Base-by-base conservation (phyloP, 2,113 vertebrate genomes). In the Hirundichthys speculiger region DNA sequence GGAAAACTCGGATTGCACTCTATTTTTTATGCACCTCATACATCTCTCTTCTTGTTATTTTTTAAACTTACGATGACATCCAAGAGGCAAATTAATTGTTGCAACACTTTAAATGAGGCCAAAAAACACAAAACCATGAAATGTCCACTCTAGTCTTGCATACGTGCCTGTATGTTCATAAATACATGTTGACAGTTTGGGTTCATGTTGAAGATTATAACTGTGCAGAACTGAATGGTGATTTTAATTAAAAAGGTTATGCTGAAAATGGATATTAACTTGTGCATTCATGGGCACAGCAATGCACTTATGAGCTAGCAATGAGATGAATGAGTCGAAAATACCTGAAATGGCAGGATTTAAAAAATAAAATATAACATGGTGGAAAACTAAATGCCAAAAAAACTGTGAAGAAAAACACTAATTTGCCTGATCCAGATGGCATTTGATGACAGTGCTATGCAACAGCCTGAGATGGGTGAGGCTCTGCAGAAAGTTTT, bases 371-470 rank as follows among this genome's bases (percentile, higher is more conserved):
- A 50, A 45, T 43, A 24, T 4, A 64, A 62, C 21, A 57, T 13
- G 19, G 12, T 19, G 16, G 27, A 38, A 21, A 40, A 69, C 43
- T 34, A 52, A 64, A 75, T 45, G 45, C 21, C 30, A 55, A 41
- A 55, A 51, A 48, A 84, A 59, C 55, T 78, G 53, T 49, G 34
- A 62, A 75, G 41, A 24, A 69, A 72, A 59, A 51, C 64, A 67
- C 24, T 56, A 22, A 57, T 12, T 25, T 25, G 56, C 39, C 59
- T 61, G 69, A 60, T 57, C 72, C 52, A 13, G 19, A 61, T 73
- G 73, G 73, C 72, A 81, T 87, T 72, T 25, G 46, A 5, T 16
- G 34, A 70, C 55, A 73, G 80, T 68, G 64, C 21, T 64, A 67
- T 38, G 27, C 68, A 73, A 73, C 57, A 73, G 49, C 50, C 38